phyloP scores from a whole-genome alignment of 2,888 invertebrate genomes.

The Perizoma affinitatum region DNA sequence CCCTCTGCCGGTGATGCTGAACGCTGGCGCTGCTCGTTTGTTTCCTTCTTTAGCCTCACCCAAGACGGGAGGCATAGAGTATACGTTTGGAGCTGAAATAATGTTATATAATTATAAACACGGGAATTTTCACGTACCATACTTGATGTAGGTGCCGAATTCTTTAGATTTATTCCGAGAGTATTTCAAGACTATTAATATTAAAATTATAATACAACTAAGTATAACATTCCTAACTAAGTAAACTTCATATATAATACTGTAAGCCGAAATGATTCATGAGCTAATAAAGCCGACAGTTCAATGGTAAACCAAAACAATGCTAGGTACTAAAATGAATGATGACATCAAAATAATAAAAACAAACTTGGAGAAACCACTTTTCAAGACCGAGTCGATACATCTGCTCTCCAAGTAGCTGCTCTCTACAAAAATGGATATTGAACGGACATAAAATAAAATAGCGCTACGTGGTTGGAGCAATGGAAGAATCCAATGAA shows the following conservation, averaged over 20 bases:
- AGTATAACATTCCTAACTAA: background rate
- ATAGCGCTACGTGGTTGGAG: constrained; percentile 21
- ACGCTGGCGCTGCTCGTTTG: constrained; percentile 91
- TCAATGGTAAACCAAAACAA: constrained; percentile 40
- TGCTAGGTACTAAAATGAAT: constrained; percentile 33
- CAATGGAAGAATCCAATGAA: constrained; percentile 26
- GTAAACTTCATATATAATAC: constrained; percentile 15
- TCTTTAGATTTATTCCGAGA: no score
- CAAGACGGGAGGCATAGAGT: constrained; percentile 92
- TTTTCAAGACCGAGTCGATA: constrained; percentile 24
- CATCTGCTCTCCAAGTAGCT: constrained; percentile 26
- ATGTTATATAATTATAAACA: background rate
- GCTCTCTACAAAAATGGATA: constrained; percentile 28
- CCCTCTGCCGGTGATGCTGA: constrained; percentile 93
- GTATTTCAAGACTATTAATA: no score
- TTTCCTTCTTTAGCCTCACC: constrained; percentile 82
- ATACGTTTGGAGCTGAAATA: constrained; percentile 92
- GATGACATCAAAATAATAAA: constrained; percentile 40
- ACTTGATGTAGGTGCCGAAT: no score
- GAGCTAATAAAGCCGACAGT: constrained; percentile 24
- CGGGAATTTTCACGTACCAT: no score
- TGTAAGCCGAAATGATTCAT: constrained; percentile 36
- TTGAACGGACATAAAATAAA: constrained; percentile 28
- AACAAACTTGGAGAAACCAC: constrained; percentile 32
- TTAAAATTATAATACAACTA: background rate